These are phyloP conservation scores for Drosophila ananassae DNA, from an alignment of 1,140 invertebrate species.

Conservation along the genomic window DNA sequence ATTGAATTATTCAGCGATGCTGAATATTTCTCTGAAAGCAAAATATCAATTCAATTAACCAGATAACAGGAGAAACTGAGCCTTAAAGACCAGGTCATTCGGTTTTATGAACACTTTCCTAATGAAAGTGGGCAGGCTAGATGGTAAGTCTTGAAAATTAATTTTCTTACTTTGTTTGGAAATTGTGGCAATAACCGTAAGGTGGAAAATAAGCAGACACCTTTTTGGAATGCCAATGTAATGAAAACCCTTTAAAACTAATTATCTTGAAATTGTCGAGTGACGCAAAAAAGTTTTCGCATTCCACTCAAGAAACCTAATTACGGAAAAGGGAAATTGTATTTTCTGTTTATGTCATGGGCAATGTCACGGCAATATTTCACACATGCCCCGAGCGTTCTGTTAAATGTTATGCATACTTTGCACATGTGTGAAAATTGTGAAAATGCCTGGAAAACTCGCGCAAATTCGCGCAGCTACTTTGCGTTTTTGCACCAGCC, in stretches of 20 bases:
- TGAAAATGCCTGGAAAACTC: constrained; percentile 47
- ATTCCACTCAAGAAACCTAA: constrained; percentile 25
- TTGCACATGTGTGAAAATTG: constrained; percentile 50
- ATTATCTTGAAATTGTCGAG: constrained; percentile 22
- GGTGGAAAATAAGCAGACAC: not conserved
- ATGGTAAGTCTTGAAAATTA: constrained; percentile 1
- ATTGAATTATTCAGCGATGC: constrained; percentile 26
- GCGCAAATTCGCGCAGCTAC: constrained; percentile 11
- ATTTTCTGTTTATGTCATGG: constrained; percentile 40
- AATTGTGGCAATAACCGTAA: constrained; percentile 21
- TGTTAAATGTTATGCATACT: constrained; percentile 36
- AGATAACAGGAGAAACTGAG: not conserved
- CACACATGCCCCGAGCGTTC: constrained; percentile 33
- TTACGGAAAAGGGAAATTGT: constrained; percentile 25
- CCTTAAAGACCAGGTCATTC: constrained; percentile 9
- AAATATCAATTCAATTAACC: constrained; percentile 29
- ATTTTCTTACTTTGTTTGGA: constrained; percentile 2
- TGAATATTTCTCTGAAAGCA: not conserved
- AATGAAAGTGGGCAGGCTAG: constrained; percentile 14
- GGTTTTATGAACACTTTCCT: constrained; percentile 37
- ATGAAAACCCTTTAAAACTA: constrained; percentile 27
- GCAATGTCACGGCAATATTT: constrained; percentile 36
- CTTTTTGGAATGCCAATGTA: constrained; percentile 5
- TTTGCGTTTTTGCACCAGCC: not conserved
- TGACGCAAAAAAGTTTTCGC: constrained; percentile 9